Evolutionary conservation across 2,888 invertebrate species (phyloP).

Genomic region (Parascotia fuliginaria): DNA sequence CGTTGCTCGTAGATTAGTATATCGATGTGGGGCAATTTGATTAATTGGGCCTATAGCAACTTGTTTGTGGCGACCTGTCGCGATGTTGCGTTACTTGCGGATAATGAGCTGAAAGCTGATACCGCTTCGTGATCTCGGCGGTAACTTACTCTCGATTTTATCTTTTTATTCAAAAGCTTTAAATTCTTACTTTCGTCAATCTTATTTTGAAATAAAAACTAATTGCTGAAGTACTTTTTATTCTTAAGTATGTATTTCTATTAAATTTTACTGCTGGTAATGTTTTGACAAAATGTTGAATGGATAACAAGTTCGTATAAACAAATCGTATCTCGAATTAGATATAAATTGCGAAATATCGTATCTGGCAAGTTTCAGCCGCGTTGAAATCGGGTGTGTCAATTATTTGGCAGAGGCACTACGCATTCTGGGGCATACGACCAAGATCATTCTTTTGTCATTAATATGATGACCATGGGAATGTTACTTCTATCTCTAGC

Average conservation of each 20-base stretch:
- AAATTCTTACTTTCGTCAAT: not conserved
- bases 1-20: slow-evolving; percentile 30
- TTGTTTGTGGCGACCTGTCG: slow-evolving; percentile 25
- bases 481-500: slow-evolving; percentile 23
- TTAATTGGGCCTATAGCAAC: slow-evolving; percentile 24
- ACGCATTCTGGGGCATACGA: slow-evolving; percentile 79
- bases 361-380: slow-evolving; percentile 66
- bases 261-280: too few species aligned
- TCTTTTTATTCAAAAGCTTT: slow-evolving; percentile 17
- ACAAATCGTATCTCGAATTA: slow-evolving; percentile 56
- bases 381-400: slow-evolving; percentile 77
- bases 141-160: slow-evolving; percentile 17
- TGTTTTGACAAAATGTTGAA: not conserved
- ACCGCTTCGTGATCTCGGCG: slow-evolving; percentile 27
- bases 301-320: slow-evolving; percentile 10
- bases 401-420: slow-evolving; percentile 79
- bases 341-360: slow-evolving; percentile 77
- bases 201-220: not conserved
- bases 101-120: slow-evolving; percentile 36
- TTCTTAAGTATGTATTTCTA: too few species aligned
- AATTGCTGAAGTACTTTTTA: too few species aligned
- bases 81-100: slow-evolving; percentile 14
- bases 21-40: slow-evolving; percentile 31
- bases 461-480: slow-evolving; percentile 36
- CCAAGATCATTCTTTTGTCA: slow-evolving; percentile 66